Evolutionary conservation across 2,888 invertebrate species (phyloP).

Genomic region (Lepidocyrtinus sp.): DNA sequence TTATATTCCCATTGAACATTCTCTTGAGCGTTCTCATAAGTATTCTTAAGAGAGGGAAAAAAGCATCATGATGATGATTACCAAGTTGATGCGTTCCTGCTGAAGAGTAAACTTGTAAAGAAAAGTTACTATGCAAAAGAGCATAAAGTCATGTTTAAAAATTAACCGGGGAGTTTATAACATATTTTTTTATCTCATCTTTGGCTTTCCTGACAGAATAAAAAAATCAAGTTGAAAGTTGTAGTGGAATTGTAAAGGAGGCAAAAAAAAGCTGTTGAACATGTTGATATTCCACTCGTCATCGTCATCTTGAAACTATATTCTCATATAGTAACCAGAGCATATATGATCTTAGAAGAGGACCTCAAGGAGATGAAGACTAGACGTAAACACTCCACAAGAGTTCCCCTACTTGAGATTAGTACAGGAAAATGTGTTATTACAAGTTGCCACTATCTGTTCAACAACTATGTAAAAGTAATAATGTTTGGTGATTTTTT

Average conservation of each 20-base stretch:
- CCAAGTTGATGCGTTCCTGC: neutral
- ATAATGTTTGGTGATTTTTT: neutral
- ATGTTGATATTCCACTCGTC: constrained; percentile 38
- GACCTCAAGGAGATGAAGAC: neutral
- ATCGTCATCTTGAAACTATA: neutral
- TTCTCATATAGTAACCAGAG: neutral
- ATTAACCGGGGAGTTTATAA: constrained; percentile 47
- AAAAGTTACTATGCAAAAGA: neutral
- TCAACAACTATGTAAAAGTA: neutral
- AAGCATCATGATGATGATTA: neutral
- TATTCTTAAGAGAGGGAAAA: neutral
- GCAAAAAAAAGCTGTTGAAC: constrained; percentile 24
- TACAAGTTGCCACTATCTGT: neutral
- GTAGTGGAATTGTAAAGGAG: neutral
- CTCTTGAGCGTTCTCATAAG: neutral
- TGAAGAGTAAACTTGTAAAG: neutral
- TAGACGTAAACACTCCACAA: neutral
- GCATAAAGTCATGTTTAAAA: neutral
- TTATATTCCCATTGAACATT: neutral
- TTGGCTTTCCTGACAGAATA: constrained; percentile 25
- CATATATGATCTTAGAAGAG: neutral
- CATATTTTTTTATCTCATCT: constrained; percentile 21
- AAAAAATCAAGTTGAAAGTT: constrained; percentile 46
- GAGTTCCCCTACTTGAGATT: neutral
- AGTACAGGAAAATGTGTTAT: neutral